Evolutionary conservation across 2,113 vertebrate species (phyloP), one percentile per base, ranked within the genome.

Genomic region (Hylia prasina): DNA sequence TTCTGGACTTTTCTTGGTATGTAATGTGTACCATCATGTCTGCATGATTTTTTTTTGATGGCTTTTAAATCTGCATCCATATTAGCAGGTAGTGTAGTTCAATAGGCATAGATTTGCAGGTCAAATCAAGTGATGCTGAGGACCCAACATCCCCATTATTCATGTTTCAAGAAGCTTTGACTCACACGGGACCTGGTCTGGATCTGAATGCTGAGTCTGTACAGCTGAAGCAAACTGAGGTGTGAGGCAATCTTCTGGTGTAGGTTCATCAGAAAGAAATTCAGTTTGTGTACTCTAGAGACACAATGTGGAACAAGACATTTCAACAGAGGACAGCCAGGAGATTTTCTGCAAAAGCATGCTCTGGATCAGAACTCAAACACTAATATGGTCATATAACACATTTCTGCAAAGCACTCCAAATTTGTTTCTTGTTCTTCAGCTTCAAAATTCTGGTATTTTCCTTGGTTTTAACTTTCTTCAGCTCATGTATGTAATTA

Each of bases 11-110:
- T 27, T 82, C 77, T 53, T 44, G 7, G 8, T 66, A 6, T 18
- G 3, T 30, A 24, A 17, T 22, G 16, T 35, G 9, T 7, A 42
- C 1, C 4, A 39, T 6, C 3, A 35, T 6, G 31, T 19, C 10
- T 73, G 23, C 33, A n/a, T 75, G 13, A 40, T 76, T 82, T 91
- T 94, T 6, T 87, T 71, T 56, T 48, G 15, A 60, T 37, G 19
- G 3, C 6, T 76, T 71, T 37, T 40, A 64, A 82, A 65, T 35
- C 31, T 58, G 5, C 27, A 60, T 64, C 27, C 6, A 4, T n/a
- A 15, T 88, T 56, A 64, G 14, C 17, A 68, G 27, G 39, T 39
- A 76, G 54, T 13, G 21, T 19, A 35, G 13, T 50, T 87, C 30
- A 35, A 22, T 8, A 40, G 25, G 6, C 37, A 11, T 5, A 64